These are phyloP conservation scores for Arctia plantaginis DNA, from an alignment of 2,888 invertebrate genomes.

Conservation along the genomic window DNA sequence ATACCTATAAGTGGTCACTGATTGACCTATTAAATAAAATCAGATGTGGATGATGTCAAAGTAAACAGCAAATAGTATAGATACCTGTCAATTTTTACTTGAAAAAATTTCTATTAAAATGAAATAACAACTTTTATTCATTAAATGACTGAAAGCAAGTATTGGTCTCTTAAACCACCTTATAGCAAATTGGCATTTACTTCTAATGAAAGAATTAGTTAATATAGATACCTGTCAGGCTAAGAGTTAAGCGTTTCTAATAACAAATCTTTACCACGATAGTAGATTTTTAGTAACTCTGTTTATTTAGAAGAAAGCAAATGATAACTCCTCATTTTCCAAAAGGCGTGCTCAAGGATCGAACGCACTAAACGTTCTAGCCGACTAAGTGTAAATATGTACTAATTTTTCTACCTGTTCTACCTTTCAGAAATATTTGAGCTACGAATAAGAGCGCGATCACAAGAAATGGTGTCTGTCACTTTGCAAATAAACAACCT, in stretches of 20 bases:
- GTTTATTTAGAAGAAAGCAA: background rate
- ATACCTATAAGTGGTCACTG: background rate
- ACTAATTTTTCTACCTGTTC: background rate
- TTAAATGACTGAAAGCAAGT: conserved; percentile 90
- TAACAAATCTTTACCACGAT: background rate
- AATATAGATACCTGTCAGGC: conserved; percentile 53
- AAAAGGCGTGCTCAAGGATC: background rate
- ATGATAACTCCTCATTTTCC: background rate
- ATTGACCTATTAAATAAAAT: background rate
- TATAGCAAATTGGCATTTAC: conserved; percentile 88
- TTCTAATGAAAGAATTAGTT: conserved; percentile 89
- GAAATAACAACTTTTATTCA: conserved; percentile 85
- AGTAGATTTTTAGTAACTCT: background rate
- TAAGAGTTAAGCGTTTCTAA: background rate
- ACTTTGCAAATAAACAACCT: conserved; percentile 25
- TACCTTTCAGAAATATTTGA: conserved; percentile 9
- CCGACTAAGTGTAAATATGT: background rate
- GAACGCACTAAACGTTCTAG: background rate
- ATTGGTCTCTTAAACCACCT: conserved; percentile 90
- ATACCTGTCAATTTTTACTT: no score
- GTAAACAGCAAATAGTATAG: background rate
- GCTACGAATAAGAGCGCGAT: conserved; percentile 4
- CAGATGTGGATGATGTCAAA: background rate
- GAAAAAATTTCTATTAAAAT: conserved; percentile 86
- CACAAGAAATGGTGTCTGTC: conserved; percentile 29